Conservation (phyloP, 2,797 vertebrate genomes). For the Crenichthys baileyi region DNA sequence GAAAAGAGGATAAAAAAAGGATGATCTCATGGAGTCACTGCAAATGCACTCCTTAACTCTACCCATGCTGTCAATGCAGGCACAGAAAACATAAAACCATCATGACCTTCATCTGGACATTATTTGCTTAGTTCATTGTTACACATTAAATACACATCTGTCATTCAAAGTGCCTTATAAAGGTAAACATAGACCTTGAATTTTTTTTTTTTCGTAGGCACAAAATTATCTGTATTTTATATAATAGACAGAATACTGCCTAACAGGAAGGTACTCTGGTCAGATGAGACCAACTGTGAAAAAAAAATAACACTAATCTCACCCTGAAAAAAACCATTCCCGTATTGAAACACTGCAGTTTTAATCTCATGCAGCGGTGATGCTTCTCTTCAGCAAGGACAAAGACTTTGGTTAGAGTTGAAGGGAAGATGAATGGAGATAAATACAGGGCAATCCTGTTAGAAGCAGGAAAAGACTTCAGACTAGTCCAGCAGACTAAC, state of each 20-base stretch:
- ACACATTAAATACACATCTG: neutral
- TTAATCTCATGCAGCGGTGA: neutral
- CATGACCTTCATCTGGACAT: neutral
- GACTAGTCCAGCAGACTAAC: no score
- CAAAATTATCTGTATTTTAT: neutral
- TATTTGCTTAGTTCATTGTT: neutral
- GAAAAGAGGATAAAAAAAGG: neutral
- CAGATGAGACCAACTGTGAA: neutral
- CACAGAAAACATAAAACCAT: neutral
- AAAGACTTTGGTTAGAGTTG: neutral
- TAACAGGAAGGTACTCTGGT: neutral
- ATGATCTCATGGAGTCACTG: conserved; percentile 25
- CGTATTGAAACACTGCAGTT: neutral
- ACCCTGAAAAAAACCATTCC: neutral
- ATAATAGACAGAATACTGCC: neutral
- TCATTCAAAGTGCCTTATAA: neutral
- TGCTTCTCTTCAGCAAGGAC: neutral
- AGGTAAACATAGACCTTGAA: neutral
- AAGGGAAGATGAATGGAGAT: neutral
- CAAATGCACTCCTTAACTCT: conserved; percentile 1
- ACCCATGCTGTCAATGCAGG: neutral
- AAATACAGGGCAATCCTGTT: no score
- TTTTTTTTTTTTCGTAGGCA: neutral
- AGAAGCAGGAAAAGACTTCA: neutral
- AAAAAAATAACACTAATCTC: neutral